Conservation (phyloP, 1,140 invertebrate species). For the Cotesia vestalis region DNA sequence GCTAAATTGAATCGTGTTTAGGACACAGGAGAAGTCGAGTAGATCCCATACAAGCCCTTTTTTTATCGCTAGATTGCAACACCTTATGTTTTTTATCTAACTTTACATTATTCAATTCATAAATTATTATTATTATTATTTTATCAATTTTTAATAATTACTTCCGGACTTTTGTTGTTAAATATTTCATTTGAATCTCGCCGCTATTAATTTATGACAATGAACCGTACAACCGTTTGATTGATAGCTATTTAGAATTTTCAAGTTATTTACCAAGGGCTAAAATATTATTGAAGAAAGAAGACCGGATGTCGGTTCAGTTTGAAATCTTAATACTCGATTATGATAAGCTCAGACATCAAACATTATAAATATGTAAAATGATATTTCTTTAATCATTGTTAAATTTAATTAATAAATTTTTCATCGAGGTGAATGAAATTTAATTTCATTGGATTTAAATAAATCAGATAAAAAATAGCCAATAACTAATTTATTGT, state of each 20-base stretch:
- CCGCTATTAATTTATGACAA: slow-evolving; percentile 53
- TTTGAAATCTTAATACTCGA: slow-evolving; percentile 40
- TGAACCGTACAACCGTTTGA: slow-evolving; percentile 51
- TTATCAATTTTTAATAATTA: slow-evolving; percentile 16
- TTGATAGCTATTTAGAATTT: slow-evolving; percentile 52
- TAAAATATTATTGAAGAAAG: slow-evolving; percentile 40
- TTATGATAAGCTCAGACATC: slow-evolving; percentile 23
- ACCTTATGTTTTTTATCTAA: slow-evolving; percentile 34
- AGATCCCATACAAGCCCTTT: slow-evolving; percentile 46
- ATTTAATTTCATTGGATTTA: too few species aligned
- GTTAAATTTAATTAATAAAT: too few species aligned
- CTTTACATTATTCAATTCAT: slow-evolving; percentile 16
- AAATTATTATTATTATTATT: slow-evolving; percentile 12
- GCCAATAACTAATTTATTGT: too few species aligned
- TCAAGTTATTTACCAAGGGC: slow-evolving; percentile 32
- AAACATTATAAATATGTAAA: slow-evolving; percentile 9
- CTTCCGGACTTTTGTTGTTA: slow-evolving; percentile 40
- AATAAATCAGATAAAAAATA: too few species aligned
- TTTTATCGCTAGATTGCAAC: slow-evolving; percentile 36
- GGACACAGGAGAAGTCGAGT: slow-evolving; percentile 52
- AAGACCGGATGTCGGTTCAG: slow-evolving; percentile 37
- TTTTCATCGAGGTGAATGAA: too few species aligned
- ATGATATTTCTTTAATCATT: not conserved
- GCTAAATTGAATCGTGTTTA: slow-evolving; percentile 67
- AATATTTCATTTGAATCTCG: slow-evolving; percentile 39